Base-by-base conservation (phyloP, 1,140 invertebrate species). In the Spodoptera litura region DNA sequence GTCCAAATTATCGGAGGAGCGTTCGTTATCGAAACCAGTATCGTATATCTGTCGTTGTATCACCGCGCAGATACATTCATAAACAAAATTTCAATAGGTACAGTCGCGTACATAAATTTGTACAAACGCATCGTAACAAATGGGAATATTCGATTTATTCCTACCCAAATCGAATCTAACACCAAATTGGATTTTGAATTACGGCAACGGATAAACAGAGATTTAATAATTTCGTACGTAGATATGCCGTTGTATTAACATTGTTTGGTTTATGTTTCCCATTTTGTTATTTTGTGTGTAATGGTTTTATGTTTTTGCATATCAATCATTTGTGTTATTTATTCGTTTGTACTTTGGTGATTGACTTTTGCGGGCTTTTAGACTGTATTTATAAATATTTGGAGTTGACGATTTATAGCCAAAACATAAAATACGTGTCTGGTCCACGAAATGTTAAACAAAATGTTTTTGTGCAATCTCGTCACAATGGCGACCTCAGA, bases 181-280 rank as follows among this genome's bases (percentile, higher is more conserved):
- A 82, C 62, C 82, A 87, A 89, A 90, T 91, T 89, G 89, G 86
- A 89, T 87, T 88, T 91, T 87, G 86, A 89, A 89, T 88, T 86
- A 88, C 82, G 82, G 70, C 49, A 76, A 78, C 81, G 83, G 71
- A 78, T 84, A 86, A 83, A 82, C 78, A 80, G 68, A 53, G 76
- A 78, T 75, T 52, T 70, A 80, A 79, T 85, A 78, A 81, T 85
- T 77, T 80, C 68, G 52, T 53, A 61, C 55, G 52, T 72, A 73
- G 62, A 68, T 66, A 49, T 64, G 38, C 61, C n/a, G 11, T 72
- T 56, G 70, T 66, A 66, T 72, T 38, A 58, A 72, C 70, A 38
- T 72, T 58, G 56, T 44, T 56, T 59, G 59, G 10, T 76, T 44
- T 66, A 56, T 68, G 74, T 56, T 51, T 56, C 3, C 1, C 27